A percentile compares a stretch with the other conserved stretches of the same genome.
Evolutionary conservation across 1,140 invertebrate species (phyloP).

Genomic region (Wiebesia pumilae): DNA sequence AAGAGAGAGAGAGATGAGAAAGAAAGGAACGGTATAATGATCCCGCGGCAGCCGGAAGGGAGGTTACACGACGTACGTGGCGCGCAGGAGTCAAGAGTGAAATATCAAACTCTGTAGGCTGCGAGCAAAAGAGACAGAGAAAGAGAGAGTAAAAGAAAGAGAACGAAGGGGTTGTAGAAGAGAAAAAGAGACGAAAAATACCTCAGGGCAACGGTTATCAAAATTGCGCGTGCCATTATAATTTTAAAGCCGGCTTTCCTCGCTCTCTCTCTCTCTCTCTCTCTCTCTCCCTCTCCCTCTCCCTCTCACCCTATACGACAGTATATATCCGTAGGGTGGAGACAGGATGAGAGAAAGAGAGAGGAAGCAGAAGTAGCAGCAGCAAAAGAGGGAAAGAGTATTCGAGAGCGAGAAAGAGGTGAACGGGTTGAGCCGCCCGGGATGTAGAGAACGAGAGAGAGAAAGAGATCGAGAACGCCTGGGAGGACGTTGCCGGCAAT

Average conservation of each 20-base stretch:
- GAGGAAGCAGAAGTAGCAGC: slow-evolving; percentile 34
- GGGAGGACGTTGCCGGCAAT: slow-evolving; percentile 57
- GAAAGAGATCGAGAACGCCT: slow-evolving; percentile 48
- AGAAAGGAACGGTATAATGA: slow-evolving; percentile 54
- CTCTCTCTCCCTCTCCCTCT: slow-evolving; percentile 39
- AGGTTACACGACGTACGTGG: slow-evolving; percentile 52
- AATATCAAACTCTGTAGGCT: slow-evolving; percentile 64
- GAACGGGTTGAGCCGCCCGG: slow-evolving; percentile 57
- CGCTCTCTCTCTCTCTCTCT: slow-evolving; percentile 55
- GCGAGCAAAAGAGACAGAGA: slow-evolving; percentile 3
- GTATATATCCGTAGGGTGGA: slow-evolving; percentile 57
- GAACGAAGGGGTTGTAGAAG: slow-evolving; percentile 4
- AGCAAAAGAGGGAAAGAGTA: slow-evolving; percentile 47
- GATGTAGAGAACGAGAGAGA: slow-evolving; percentile 23
- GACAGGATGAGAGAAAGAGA: slow-evolving; percentile 49
- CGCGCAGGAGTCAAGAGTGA: slow-evolving; percentile 58
- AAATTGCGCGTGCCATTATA: slow-evolving; percentile 76
- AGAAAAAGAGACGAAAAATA: slow-evolving; percentile 44
- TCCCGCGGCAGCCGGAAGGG: slow-evolving; percentile 55
- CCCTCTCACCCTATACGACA: slow-evolving; percentile 38
- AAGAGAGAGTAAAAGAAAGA: not conserved
- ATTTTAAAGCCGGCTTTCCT: slow-evolving; percentile 76
- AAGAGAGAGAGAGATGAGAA: slow-evolving; percentile 31
- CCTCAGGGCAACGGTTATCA: slow-evolving; percentile 72
- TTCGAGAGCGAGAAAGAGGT: slow-evolving; percentile 60